Evolutionary conservation across 1,140 invertebrate genomes (phyloP).

Genomic region (Battus philenor): DNA sequence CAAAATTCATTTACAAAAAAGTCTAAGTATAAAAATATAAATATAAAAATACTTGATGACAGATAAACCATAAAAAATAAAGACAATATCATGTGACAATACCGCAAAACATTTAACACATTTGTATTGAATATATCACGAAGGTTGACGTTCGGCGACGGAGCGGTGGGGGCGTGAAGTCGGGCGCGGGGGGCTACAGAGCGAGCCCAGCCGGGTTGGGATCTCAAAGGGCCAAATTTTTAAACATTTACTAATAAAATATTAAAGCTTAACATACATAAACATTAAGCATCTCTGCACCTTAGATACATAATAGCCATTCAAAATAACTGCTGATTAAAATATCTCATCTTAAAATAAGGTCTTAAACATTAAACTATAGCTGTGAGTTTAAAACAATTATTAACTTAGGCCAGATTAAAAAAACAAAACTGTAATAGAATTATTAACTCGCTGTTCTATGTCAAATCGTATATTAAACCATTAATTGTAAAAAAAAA

Average conservation of each 20-base stretch:
- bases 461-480: slow-evolving; percentile 13
- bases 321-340: slow-evolving; percentile 74
- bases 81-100: slow-evolving; percentile 55
- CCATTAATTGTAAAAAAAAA: slow-evolving; percentile 26
- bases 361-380: slow-evolving; percentile 72
- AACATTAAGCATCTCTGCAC: slow-evolving; percentile 75
- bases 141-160: slow-evolving; percentile 28
- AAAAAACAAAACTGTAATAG: slow-evolving; percentile 43
- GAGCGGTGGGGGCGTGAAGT: slow-evolving; percentile 14
- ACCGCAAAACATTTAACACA: slow-evolving; percentile 60
- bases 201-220: slow-evolving; percentile 41
- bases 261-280: slow-evolving; percentile 76
- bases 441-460: slow-evolving; percentile 53
- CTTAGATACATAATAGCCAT: slow-evolving; percentile 74
- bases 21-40: slow-evolving; percentile 73
- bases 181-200: slow-evolving; percentile 18
- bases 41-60: slow-evolving; percentile 49
- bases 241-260: slow-evolving; percentile 76
- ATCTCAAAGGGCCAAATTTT: slow-evolving; percentile 59
- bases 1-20: slow-evolving; percentile 71
- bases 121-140: slow-evolving; percentile 72
- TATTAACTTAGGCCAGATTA: slow-evolving; percentile 63
- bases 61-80: slow-evolving; percentile 42
- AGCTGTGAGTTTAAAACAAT: slow-evolving; percentile 51
- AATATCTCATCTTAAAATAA: slow-evolving; percentile 75